phyloP scores from a whole-genome alignment of 1,140 invertebrate genomes.

The Drosophila fuyamai region DNA sequence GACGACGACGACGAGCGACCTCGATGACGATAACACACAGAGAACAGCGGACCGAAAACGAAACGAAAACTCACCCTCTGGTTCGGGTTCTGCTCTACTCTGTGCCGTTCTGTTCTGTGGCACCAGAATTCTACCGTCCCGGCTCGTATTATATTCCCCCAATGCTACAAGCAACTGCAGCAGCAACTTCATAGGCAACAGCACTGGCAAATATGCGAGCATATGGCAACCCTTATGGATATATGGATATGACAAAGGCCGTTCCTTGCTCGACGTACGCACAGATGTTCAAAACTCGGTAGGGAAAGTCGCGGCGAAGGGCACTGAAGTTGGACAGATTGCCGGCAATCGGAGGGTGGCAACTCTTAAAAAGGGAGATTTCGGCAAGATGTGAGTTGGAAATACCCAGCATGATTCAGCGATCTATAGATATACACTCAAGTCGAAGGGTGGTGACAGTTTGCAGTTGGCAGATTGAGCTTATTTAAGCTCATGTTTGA shows the following conservation, averaged over 20 bases:
- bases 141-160: conserved; percentile 57
- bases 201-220: conserved; percentile 65
- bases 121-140: no score
- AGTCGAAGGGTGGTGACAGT: background rate
- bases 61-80: conserved; percentile 70
- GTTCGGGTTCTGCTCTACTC: conserved; percentile 4
- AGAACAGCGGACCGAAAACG: conserved; percentile 46
- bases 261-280: conserved; percentile 15
- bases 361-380: conserved; percentile 51
- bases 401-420: conserved; percentile 13
- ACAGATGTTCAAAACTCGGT: conserved; percentile 52
- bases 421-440: conserved; percentile 18
- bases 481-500: background rate
- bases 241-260: conserved; percentile 47
- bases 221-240: conserved; percentile 78
- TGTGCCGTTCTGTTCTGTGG: no score
- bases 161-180: conserved; percentile 37
- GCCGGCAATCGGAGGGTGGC: conserved; percentile 52
- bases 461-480: background rate
- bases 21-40: conserved; percentile 69
- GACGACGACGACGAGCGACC: conserved; percentile 52
- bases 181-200: conserved; percentile 2
- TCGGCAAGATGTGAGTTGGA: conserved; percentile 9
- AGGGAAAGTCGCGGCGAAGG: conserved; percentile 20
- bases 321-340: background rate